Percentiles rank a stretch among this genome's conserved stretches.
Evolutionary conservation across 1,140 invertebrate species (phyloP).

Genomic region (Zaprionus africanus): DNA sequence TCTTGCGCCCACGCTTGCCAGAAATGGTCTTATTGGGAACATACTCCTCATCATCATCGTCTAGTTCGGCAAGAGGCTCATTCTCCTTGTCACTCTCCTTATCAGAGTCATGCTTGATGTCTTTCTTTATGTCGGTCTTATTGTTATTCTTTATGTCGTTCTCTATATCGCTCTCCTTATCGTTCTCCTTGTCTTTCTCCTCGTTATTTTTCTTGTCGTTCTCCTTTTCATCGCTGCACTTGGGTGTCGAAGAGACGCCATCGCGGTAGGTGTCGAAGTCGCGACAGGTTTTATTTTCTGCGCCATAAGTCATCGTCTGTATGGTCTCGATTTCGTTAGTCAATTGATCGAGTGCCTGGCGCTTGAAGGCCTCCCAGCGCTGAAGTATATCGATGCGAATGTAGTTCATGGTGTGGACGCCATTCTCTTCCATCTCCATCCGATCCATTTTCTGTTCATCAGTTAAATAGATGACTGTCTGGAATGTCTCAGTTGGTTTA

Average conservation of each 20-base stretch:
- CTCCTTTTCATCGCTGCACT: conserved; percentile 10
- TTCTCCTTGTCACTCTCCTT: conserved; percentile 1
- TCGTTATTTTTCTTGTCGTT: not conserved
- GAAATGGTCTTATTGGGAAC: conserved; percentile 36
- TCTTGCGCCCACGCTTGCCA: conserved; percentile 47
- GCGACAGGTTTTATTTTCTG: conserved; percentile 17
- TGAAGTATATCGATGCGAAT: conserved; percentile 45
- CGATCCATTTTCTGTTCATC: conserved; percentile 34
- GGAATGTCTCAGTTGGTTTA: not conserved
- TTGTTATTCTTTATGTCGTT: not conserved
- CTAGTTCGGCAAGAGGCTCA: not conserved
- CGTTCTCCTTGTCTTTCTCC: not conserved
- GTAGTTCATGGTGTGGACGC: conserved; percentile 54
- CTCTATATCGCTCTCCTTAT: not conserved
- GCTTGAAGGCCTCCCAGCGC: conserved; percentile 64
- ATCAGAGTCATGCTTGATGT: not conserved
- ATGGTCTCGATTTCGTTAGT: conserved; percentile 66
- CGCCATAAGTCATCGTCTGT: conserved; percentile 48
- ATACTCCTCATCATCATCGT: conserved; percentile 63
- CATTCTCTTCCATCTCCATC: conserved; percentile 29
- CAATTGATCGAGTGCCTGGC: conserved; percentile 57
- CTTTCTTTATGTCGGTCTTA: not conserved
- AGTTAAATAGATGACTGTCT: not conserved
- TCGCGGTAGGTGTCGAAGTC: conserved; percentile 20
- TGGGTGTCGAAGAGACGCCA: conserved; percentile 62